Evolutionary conservation across 30 jellyfish, hydroid and myxozoan species (phyloP).

Genomic region (Catostylus mosaicus): DNA sequence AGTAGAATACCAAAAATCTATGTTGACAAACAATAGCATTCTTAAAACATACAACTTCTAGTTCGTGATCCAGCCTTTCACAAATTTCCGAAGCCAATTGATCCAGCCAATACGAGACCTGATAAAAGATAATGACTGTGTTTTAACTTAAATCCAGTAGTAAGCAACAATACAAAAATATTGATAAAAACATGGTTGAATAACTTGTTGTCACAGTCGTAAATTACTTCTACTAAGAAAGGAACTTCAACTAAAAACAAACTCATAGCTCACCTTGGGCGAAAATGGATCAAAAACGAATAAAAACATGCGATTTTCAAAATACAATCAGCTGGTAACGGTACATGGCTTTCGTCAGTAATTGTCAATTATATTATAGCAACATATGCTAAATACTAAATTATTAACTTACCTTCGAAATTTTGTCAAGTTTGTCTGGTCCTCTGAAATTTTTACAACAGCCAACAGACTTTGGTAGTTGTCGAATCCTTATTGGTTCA

Average conservation of each 20-base stretch:
- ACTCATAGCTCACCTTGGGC: not conserved
- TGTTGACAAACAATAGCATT: too few species aligned
- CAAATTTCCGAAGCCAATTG: constrained; percentile 88
- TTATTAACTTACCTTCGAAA: constrained; percentile 52
- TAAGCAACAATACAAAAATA: not conserved
- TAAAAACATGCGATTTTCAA: too few species aligned
- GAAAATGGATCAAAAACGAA: not conserved
- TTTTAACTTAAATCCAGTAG: not conserved
- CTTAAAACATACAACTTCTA: constrained; percentile 62
- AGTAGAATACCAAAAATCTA: too few species aligned
- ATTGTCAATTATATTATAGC: not conserved
- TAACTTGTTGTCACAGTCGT: not conserved
- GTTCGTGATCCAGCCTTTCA: constrained; percentile 88
- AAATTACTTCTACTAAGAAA: not conserved
- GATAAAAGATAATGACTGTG: not conserved
- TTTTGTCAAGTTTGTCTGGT: constrained; percentile 49
- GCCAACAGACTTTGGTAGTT: constrained; percentile 95
- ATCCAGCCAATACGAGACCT: constrained; percentile 91
- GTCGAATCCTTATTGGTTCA: constrained; percentile 93
- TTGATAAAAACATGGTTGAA: not conserved
- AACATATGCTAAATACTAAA: not conserved
- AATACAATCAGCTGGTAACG: too few species aligned
- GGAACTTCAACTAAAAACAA: not conserved
- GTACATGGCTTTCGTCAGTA: not conserved
- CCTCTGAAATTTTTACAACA: constrained; percentile 96